phyloP scores from a whole-genome alignment of 2,888 invertebrate genomes.

The Nephrotoma guestfalica region DNA sequence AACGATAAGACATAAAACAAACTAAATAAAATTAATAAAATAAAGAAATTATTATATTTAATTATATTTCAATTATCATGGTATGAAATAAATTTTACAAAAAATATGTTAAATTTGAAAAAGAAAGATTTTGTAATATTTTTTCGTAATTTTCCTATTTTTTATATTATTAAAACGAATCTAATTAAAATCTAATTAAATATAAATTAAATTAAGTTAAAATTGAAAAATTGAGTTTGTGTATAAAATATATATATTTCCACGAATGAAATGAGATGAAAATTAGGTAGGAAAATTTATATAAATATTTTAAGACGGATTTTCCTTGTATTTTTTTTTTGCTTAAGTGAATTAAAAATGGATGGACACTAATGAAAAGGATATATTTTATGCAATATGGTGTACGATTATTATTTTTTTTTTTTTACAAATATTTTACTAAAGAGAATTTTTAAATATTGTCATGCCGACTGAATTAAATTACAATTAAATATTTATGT shows the following conservation, averaged over 20 bases:
- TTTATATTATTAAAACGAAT: background rate
- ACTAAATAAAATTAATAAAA: background rate
- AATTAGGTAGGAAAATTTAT: background rate
- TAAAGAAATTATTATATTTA: background rate
- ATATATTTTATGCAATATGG: background rate
- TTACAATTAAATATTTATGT: too few relatives aligned
- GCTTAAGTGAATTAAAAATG: background rate
- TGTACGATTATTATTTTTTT: background rate
- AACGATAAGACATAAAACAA: background rate
- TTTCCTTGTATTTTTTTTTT: background rate
- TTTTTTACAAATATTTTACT: background rate
- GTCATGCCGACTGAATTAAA: too few relatives aligned
- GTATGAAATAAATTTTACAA: background rate
- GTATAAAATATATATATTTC: background rate
- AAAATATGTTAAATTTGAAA: background rate
- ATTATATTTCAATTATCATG: background rate
- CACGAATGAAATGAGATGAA: background rate
- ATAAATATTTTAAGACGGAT: background rate
- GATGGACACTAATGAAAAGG: background rate
- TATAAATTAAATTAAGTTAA: background rate
- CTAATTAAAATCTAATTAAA: background rate
- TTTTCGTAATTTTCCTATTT: background rate
- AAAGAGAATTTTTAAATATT: too few relatives aligned
- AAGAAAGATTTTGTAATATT: background rate
- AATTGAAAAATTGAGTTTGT: background rate